Evolutionary conservation across 2,888 invertebrate genomes (phyloP), one percentile per base, ranked within the genome.

Genomic region (Caenorhabditis sp.): DNA sequence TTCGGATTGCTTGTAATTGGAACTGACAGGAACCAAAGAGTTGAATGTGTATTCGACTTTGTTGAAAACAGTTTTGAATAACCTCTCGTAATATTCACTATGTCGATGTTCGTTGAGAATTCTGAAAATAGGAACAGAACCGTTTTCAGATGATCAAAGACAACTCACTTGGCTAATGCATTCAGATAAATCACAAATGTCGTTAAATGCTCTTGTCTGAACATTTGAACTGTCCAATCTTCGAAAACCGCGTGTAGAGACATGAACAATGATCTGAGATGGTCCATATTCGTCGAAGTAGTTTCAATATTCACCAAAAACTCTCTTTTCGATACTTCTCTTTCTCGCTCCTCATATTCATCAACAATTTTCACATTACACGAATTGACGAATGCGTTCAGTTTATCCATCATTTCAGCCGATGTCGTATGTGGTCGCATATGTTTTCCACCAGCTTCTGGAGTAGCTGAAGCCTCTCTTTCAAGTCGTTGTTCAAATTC

Each of bases 381-480:
- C 17, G 64, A 59, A 10, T 68, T 53, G 8, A 63, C 27, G 36
- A 27, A 68, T 5, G 26, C 20, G 21, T n/a, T 26, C 65, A 73
- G 68, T 50, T 54, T 38, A 14, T 31, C 20, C 23, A 49, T 36
- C 26, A 68, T 63, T 52, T 73, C 73, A 1, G 21, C 23, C n/a
- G 59, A 49, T 0, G 66, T 57, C 43, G 43, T 56, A 27, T 59
- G n/a, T 25, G 73, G 73, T 36, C 63, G 65, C 67, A 63, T 69
- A 23, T 70, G 69, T 50, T 74, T 74, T 14, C 74, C 74, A 20
- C 74, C 74, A 27, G 54, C 74, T 60, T 70, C 74, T 7, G 74
- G 74, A 57, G 59, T 61, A 3, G n/a, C 63, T 1, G 60, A 59
- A 23, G 54, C 20, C 50, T 27, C 57, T 12, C 52, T 43, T 4